A percentile compares a stretch with the other conserved stretches of the same genome.
These are phyloP conservation scores for Mimumesa dahlbomi DNA, from an alignment of 2,888 invertebrate genomes.

Conservation along the genomic window DNA sequence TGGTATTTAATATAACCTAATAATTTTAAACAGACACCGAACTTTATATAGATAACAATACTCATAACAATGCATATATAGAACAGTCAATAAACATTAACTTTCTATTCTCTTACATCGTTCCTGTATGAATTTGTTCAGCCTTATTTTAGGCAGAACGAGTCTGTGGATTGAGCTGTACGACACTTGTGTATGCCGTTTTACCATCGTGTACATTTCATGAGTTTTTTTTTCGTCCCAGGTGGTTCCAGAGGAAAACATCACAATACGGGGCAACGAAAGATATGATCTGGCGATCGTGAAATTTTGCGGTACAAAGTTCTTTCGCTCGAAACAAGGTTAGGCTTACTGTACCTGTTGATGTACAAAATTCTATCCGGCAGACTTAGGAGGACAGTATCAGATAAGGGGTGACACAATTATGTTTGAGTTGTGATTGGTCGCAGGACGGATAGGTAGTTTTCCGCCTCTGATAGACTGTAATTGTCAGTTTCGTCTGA, in stretches of 20 bases:
- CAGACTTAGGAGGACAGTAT: slow-evolving; percentile 23
- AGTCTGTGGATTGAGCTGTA: too few relatives aligned
- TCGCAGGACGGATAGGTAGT: slow-evolving; percentile 44
- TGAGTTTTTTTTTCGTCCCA: too few relatives aligned
- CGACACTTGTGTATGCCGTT: too few relatives aligned
- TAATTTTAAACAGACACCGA: too few relatives aligned
- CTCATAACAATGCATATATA: too few relatives aligned
- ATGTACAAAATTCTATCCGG: slow-evolving; percentile 7
- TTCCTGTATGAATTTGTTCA: too few relatives aligned
- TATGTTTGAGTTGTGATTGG: slow-evolving; percentile 51
- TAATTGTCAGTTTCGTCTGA: slow-evolving; percentile 36
- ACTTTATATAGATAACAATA: too few relatives aligned
- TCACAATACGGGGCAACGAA: not conserved
- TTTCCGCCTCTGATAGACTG: slow-evolving; percentile 43
- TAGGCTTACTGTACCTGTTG: slow-evolving; percentile 1
- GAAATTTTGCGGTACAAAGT: not conserved
- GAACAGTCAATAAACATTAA: too few relatives aligned
- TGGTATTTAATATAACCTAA: too few relatives aligned
- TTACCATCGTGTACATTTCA: too few relatives aligned
- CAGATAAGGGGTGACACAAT: slow-evolving; percentile 49
- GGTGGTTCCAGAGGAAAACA: slow-evolving; percentile 5
- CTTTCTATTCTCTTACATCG: too few relatives aligned
- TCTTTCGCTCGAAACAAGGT: not conserved
- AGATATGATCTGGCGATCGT: not conserved
- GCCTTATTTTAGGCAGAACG: too few relatives aligned